A percentile compares a stretch with the other conserved stretches of the same genome.
These are phyloP conservation scores for Nomada lathburiana DNA, from an alignment of 2,888 invertebrate genomes.

Conservation along the genomic window DNA sequence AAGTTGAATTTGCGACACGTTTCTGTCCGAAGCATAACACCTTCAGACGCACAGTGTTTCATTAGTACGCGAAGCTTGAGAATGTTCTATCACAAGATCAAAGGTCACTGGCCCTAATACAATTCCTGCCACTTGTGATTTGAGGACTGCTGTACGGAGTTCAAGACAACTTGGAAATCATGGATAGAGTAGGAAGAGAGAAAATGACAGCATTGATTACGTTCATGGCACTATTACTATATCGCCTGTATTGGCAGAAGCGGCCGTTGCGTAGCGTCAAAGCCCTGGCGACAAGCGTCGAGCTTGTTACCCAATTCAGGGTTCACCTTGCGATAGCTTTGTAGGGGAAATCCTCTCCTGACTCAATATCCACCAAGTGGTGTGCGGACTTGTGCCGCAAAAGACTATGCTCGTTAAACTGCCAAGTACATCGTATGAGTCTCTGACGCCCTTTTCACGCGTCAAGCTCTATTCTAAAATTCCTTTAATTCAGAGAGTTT, in stretches of 20 bases:
- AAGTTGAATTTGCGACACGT: too few species aligned
- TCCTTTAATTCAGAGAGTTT: background rate
- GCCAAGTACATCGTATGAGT: background rate
- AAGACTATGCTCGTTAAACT: constrained; percentile 16
- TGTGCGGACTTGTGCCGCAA: constrained; percentile 21
- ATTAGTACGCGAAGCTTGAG: background rate
- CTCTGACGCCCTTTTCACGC: background rate
- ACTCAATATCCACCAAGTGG: constrained; percentile 65
- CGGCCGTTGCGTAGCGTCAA: constrained; percentile 54
- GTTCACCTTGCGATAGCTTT: constrained; percentile 65
- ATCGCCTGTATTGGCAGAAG: constrained; percentile 40
- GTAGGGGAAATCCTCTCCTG: constrained; percentile 57
- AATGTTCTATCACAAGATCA: background rate
- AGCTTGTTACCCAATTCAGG: constrained; percentile 69
- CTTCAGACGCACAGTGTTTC: too few species aligned
- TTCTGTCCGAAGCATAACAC: too few species aligned
- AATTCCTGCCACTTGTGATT: background rate
- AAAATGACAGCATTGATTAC: constrained; percentile 64
- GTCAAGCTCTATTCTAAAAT: background rate
- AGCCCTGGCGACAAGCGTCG: constrained; percentile 45
- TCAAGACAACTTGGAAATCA: constrained; percentile 20
- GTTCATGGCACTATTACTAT: constrained; percentile 54
- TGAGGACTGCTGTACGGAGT: background rate
- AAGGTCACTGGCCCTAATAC: constrained; percentile 4
- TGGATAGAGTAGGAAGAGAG: background rate